Conservation (phyloP, 2,888 invertebrate species). For the Acanthosepion esculentum region DNA sequence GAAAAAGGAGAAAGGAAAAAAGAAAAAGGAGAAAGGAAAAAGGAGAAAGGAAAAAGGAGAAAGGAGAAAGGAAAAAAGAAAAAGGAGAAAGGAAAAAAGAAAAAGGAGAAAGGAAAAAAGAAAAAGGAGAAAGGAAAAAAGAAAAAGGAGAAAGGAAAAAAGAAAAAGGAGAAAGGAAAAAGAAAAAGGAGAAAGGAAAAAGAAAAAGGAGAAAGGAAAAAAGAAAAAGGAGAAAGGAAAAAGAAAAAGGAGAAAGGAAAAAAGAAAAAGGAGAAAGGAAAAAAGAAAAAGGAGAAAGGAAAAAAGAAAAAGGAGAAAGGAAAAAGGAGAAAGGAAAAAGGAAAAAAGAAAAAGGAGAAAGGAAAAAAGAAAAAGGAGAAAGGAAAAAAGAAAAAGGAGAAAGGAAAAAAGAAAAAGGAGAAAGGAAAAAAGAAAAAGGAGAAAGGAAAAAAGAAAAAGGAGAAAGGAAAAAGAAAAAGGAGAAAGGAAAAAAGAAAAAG, state of each 20-base stretch:
- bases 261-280: fast-evolving
- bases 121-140: background rate
- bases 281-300: background rate
- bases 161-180: too few species aligned
- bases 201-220: background rate
- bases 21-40: background rate
- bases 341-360: background rate
- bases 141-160: background rate
- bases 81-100: background rate
- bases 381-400: too few species aligned
- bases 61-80: background rate
- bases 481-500: background rate
- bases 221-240: fast-evolving
- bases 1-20: background rate
- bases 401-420: too few species aligned
- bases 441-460: too few species aligned
- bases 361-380: too few species aligned
- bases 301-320: background rate
- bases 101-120: background rate
- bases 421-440: too few species aligned
- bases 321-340: background rate
- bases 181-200: background rate
- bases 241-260: background rate
- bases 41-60: fast-evolving
- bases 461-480: background rate